Evolutionary conservation across 2,113 vertebrate species (phyloP).

Genomic region (Malaclemys terrapin): DNA sequence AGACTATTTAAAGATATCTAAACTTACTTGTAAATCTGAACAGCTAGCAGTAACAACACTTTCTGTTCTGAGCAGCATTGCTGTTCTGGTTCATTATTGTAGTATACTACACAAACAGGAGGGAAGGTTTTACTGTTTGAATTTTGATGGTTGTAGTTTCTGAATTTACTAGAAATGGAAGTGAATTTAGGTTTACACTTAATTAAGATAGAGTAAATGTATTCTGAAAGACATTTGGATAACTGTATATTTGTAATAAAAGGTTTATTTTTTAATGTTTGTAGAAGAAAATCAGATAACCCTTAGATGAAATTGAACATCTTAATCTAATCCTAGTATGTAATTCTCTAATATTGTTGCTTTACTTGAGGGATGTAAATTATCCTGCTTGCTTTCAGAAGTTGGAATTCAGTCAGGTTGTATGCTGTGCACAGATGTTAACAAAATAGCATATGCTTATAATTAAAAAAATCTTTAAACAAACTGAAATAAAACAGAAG

Average conservation of each 20-base stretch:
- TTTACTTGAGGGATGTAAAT: conserved; percentile 55
- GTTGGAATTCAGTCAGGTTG: conserved; percentile 67
- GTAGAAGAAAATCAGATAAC: conserved; percentile 18
- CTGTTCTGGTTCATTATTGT: conserved; percentile 57
- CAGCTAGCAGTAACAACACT: conserved; percentile 42
- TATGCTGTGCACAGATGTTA: conserved; percentile 71
- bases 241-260: conserved; percentile 22
- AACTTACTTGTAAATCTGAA: conserved; percentile 64
- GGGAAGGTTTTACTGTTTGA: conserved; percentile 70
- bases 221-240: conserved; percentile 40
- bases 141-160: conserved; percentile 75
- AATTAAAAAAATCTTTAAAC: conserved; percentile 83
- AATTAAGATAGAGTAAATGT: conserved; percentile 20
- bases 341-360: conserved; percentile 53
- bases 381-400: conserved; percentile 68
- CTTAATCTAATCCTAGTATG: conserved; percentile 44
- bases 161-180: conserved; percentile 69
- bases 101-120: conserved; percentile 49
- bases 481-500: conserved; percentile 88
- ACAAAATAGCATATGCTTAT: conserved; percentile 80
- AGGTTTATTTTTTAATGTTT: background rate
- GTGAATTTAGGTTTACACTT: conserved; percentile 57
- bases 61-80: conserved; percentile 41
- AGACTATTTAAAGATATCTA: conserved; percentile 48
- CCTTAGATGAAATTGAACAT: conserved; percentile 27